phyloP scores from a whole-genome alignment of 2,113 vertebrate genomes.

The Urocynchramus pylzowi region DNA sequence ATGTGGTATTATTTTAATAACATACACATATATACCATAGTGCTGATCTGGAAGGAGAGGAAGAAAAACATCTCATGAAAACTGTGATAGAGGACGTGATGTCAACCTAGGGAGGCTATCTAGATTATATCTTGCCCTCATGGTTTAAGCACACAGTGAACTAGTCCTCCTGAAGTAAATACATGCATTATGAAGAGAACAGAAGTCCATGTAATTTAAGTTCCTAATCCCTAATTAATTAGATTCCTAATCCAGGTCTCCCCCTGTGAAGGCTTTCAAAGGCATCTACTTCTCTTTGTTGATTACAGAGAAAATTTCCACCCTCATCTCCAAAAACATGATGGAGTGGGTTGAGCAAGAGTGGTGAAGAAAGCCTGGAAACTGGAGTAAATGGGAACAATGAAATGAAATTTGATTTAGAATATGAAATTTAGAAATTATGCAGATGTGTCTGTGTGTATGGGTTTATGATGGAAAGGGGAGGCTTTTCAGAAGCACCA shows the following conservation, averaged over 20 bases:
- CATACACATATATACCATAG: not conserved
- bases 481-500: not conserved
- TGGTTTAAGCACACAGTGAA: not conserved
- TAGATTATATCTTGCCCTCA: not conserved
- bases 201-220: not conserved
- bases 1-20: not conserved
- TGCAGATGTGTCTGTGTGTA: not conserved
- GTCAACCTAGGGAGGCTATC: not conserved
- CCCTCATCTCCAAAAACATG: not conserved
- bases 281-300: conserved; percentile 9
- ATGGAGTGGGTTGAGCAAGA: not conserved
- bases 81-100: not conserved
- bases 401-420: not conserved
- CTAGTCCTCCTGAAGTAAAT: not conserved
- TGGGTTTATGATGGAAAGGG: not conserved
- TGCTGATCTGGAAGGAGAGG: not conserved
- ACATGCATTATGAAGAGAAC: not conserved
- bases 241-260: conserved; percentile 36
- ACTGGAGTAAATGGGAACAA: not conserved
- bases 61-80: not conserved
- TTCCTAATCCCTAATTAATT: conserved; percentile 58
- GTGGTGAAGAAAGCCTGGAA: not conserved
- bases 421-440: not conserved
- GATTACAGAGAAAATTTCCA: conserved; percentile 41
- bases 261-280: conserved; percentile 18